Conservation (phyloP, 2,797 vertebrate genomes). For the Micrastur ruficollis region DNA sequence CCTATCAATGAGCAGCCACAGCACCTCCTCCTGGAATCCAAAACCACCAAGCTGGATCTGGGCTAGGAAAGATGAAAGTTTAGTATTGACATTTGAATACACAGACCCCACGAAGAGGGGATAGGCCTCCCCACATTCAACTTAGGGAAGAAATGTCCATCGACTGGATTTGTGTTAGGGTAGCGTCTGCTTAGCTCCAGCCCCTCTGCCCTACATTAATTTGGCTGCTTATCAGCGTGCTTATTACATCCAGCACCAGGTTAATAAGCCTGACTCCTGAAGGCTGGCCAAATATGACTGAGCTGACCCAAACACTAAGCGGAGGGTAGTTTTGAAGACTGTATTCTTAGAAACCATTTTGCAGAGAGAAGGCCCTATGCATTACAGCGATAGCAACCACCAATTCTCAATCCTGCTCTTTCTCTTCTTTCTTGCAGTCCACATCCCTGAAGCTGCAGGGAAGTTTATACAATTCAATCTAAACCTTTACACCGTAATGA, state of each 20-base stretch:
- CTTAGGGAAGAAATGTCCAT: rapidly evolving
- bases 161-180: background rate
- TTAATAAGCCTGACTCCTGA: background rate
- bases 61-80: background rate
- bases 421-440: background rate
- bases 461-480: background rate
- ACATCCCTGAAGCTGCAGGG: background rate
- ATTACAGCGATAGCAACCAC: rapidly evolving
- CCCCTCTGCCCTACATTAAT: background rate
- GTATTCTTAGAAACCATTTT: background rate
- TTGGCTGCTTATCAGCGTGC: background rate
- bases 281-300: background rate
- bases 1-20: background rate
- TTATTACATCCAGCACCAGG: background rate
- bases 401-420: background rate
- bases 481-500: rapidly evolving
- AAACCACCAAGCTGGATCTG: background rate
- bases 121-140: background rate
- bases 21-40: background rate
- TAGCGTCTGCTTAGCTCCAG: background rate
- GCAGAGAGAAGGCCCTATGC: background rate
- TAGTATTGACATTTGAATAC: background rate
- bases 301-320: background rate
- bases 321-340: background rate
- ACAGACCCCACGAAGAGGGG: background rate